Evolutionary conservation across 2,888 invertebrate species (phyloP), one percentile per base, ranked within the genome.

Genomic region (Dasysyrphus tricinctus): DNA sequence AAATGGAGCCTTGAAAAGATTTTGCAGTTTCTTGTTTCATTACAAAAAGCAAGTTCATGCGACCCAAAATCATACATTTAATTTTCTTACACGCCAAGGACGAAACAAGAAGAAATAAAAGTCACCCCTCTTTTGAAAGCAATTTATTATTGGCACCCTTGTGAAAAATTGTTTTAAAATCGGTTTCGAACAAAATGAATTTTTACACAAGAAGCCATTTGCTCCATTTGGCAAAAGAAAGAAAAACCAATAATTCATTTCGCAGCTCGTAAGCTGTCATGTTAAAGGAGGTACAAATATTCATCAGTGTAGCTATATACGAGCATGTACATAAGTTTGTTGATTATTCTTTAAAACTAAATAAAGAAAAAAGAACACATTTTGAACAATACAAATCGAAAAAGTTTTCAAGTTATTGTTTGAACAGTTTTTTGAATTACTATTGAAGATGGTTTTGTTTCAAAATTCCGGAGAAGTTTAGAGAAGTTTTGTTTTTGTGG

Each of bases 81-180:
- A 29, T 54, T 29, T 29, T 8, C 8, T 14, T 14, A 3, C 14
- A 14, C 4, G 7, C 54, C 34, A 34, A 57, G 34, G n/a, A 57
- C 34, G 34, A 16, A 5, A 57, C 34, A 16, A 57, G 16, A 11
- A 57, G n/a, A 57, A 39, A 24, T 6, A 42, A 61, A 61, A 61
- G 61, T 61, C 24, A 61, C 39, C 61, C 61, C 61, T 14, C 42
- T 24, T 24, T n/a, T 5, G 42, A 42, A 61, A 61, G 24, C 61
- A 61, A 61, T 61, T 29, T 61, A 24, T 42, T 42, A 42, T 42
- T 61, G 42, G 34, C 61, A 61, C 61, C 42, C 29, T 61, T 29
- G 39, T 61, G 61, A 42, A 61, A 61, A 61, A 61, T 61, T 61
- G 61, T 59, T 59, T 37, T 59, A 19, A 34, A 59, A 59, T 59